phyloP scores from a whole-genome alignment of 2,113 vertebrate species.

The Platichthys flesus region DNA sequence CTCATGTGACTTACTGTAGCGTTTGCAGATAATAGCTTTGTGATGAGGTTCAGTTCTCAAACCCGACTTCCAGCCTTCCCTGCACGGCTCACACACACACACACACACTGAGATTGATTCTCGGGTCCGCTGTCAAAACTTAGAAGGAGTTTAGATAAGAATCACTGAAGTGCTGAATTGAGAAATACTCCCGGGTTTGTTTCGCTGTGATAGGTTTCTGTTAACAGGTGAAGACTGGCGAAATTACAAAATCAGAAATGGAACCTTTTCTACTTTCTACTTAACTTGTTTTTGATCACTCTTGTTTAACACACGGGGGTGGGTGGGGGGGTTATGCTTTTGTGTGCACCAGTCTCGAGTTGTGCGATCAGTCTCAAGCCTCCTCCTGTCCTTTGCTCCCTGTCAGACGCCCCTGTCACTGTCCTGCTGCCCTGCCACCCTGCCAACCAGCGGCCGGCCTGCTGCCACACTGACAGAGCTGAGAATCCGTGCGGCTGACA shows the following conservation, averaged over 20 bases:
- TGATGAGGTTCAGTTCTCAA: conserved; percentile 49
- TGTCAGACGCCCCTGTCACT: conserved; percentile 65
- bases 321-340: conserved; percentile 8
- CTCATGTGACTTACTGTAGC: conserved; percentile 10
- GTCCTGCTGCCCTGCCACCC: conserved; percentile 44
- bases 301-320: background rate
- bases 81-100: background rate
- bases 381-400: conserved; percentile 26
- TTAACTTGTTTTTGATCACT: background rate
- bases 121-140: conserved; percentile 34
- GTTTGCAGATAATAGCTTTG: conserved; percentile 53
- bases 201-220: conserved; percentile 29
- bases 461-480: conserved; percentile 52
- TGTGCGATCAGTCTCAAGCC: conserved; percentile 17
- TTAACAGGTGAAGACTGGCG: conserved; percentile 24
- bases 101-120: conserved; percentile 41
- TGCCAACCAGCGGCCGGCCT: conserved; percentile 50
- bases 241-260: conserved; percentile 24
- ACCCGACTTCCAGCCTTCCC: conserved; percentile 34
- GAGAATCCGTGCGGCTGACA: conserved; percentile 61
- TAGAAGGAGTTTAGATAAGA: conserved; percentile 48
- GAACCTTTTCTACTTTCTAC: background rate
- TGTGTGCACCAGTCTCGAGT: conserved; percentile 12
- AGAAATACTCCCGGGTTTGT: background rate
- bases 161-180: conserved; percentile 17